These are phyloP conservation scores for Tichodroma muraria DNA, from an alignment of 2,113 vertebrate genomes.

Conservation along the genomic window DNA sequence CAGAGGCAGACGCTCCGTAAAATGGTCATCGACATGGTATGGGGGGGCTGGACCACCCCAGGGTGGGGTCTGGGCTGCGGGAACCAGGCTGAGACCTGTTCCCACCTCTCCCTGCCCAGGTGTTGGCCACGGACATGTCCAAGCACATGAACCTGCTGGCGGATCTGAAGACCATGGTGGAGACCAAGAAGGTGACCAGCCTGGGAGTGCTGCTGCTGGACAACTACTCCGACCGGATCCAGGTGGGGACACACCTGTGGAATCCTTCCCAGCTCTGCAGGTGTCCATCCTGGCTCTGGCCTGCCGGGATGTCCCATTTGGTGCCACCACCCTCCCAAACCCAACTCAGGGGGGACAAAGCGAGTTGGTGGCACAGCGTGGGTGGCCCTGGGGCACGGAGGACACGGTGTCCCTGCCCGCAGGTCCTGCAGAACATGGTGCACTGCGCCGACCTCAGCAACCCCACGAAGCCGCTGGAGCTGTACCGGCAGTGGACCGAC, in stretches of 20 bases:
- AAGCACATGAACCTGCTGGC: conserved; percentile 94
- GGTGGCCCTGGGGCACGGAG: background rate
- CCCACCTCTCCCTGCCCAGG: conserved; percentile 56
- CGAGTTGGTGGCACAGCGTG: background rate
- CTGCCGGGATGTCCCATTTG: accelerated
- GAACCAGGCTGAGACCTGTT: background rate
- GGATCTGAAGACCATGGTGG: conserved; percentile 94
- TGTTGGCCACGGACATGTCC: conserved; percentile 92
- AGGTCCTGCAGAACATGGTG: conserved; percentile 93
- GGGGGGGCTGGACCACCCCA: background rate
- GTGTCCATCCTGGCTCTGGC: accelerated
- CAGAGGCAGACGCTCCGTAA: conserved; percentile 84
- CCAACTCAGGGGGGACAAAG: accelerated
- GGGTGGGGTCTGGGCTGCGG: background rate
- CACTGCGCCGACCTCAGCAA: conserved; percentile 93
- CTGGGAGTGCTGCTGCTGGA: conserved; percentile 87
- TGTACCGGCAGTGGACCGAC: conserved; percentile 89
- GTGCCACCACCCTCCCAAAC: background rate
- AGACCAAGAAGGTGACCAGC: conserved; percentile 95
- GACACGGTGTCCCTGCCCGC: accelerated
- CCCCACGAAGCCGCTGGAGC: conserved; percentile 86
- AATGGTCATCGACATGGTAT: conserved; percentile 90
- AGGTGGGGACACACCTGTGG: conserved; percentile 56
- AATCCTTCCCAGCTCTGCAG: background rate
- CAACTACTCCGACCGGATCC: conserved; percentile 90